Base-by-base conservation (phyloP, 2,113 vertebrate species). In the Phyllostomus discolor region DNA sequence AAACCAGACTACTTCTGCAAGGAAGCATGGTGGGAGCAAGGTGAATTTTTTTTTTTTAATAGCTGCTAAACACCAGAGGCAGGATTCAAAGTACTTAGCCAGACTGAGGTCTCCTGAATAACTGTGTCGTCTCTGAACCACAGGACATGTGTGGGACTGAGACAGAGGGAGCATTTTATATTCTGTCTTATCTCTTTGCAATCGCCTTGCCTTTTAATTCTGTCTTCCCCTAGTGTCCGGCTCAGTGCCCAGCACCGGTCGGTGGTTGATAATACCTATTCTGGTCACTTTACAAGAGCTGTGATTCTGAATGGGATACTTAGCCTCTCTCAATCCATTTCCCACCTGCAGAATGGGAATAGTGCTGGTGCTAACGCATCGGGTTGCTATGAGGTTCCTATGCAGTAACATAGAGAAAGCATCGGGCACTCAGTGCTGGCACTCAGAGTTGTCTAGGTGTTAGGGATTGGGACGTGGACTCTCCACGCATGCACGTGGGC, bases 341-440 rank as follows among this genome's bases (percentile, higher is more conserved):
- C 66, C 19, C 1, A 1, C 43, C 48, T 81, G 28, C 76, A 83
- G 6, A 76, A n/a, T 24, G 28, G 22, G 62, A 48, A 5, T 73
- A 67, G 35, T 80, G 54, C 26, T 1, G 11, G 8, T 1, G 38
- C 50, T 35, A 75, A 31, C 17, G 43, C 52, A 9, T 7, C 9
- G 10, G 22, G 57, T 24, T n/a, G 70, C 24, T 50, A 0, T 41
- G 2, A 50, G 22, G 46, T 41, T 52, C 3, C 4, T 2, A 6
- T 0, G 17, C 31, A 41, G 0, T 7, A 38, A 72, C 6, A 24
- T 48, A 48, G 67, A 43, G 41, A 43, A 12, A 31, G 33, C 46
- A 10, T 17, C 64, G 19, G 43, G 15, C 50, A 10, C 46, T 11
- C n/a, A 0, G 10, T 2, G 11, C 3, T 22, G 59, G n/a, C n/a